A percentile compares a stretch with the other conserved stretches of the same genome.
phyloP scores from a whole-genome alignment of 2,797 vertebrate genomes.

The Urosaurus nigricauda region DNA sequence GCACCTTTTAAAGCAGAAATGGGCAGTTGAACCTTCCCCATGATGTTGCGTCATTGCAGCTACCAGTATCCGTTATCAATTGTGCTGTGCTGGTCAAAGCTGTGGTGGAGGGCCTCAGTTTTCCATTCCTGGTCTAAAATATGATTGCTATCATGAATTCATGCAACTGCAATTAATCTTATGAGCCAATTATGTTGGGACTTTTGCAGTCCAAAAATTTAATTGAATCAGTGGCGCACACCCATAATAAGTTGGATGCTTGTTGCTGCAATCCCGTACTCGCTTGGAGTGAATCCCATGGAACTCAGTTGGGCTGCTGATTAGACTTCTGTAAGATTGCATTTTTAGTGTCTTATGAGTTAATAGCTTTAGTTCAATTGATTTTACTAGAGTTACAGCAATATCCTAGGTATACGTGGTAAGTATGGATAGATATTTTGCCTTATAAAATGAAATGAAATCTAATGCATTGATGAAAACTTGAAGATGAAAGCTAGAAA shows the following conservation, averaged over 20 bases:
- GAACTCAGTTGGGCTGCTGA: not conserved
- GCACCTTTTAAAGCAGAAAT: not conserved
- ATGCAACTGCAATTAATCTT: not conserved
- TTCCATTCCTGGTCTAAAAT: not conserved
- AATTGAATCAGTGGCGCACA: not conserved
- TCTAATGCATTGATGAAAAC: not conserved
- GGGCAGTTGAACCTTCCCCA: not conserved
- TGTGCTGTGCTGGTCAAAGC: too few relatives aligned
- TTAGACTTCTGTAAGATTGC: not conserved
- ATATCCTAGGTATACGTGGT: not conserved
- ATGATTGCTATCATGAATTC: not conserved
- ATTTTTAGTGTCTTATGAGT: not conserved
- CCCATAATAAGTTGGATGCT: too few relatives aligned
- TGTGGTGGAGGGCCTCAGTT: not conserved
- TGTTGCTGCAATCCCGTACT: not conserved
- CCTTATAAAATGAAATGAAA: not conserved
- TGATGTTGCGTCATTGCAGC: not conserved
- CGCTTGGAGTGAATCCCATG: not conserved
- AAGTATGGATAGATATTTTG: not conserved
- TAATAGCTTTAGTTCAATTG: not conserved
- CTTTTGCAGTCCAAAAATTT: not conserved
- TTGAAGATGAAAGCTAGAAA: not conserved
- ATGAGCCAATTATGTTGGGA: not conserved
- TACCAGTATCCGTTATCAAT: too few relatives aligned
- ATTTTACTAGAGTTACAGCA: conserved; percentile 4